phyloP scores from a whole-genome alignment of 2,113 vertebrate species.

The Psilopsiagon aurifrons region DNA sequence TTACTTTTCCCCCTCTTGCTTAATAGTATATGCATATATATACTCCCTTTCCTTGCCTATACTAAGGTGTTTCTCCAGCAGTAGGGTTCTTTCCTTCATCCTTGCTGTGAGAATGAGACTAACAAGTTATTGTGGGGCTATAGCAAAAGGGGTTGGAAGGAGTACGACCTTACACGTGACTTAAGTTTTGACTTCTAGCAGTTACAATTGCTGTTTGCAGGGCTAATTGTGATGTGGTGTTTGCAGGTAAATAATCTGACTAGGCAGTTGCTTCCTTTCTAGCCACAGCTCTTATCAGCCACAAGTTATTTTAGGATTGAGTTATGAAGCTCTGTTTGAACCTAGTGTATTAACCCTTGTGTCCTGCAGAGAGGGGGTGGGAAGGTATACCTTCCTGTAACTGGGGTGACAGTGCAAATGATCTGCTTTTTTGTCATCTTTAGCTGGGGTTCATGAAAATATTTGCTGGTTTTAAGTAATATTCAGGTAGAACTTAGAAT shows the following conservation, averaged over 20 bases:
- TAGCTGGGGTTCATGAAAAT: neutral
- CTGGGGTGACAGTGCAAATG: neutral
- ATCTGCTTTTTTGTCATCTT: neutral
- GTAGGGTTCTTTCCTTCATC: rapidly evolving
- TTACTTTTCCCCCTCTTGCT: neutral
- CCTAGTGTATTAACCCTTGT: neutral
- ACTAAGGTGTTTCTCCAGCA: neutral
- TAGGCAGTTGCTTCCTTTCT: neutral
- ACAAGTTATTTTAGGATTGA: neutral
- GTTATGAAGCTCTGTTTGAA: neutral
- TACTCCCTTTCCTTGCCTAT: neutral
- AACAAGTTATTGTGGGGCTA: neutral
- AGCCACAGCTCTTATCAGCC: neutral
- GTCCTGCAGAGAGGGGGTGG: neutral
- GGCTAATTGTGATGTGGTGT: neutral
- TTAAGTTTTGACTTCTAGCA: neutral
- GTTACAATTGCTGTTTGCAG: neutral
- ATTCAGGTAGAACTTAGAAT: neutral
- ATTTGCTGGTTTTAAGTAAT: neutral
- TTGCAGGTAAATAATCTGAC: neutral
- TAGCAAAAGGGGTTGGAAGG: neutral
- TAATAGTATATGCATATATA: rapidly evolving
- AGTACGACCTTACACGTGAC: neutral
- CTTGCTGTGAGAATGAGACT: neutral
- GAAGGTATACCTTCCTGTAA: neutral